phyloP scores from a whole-genome alignment of 2,797 vertebrate genomes.

The Oceanodroma leucorhoa region DNA sequence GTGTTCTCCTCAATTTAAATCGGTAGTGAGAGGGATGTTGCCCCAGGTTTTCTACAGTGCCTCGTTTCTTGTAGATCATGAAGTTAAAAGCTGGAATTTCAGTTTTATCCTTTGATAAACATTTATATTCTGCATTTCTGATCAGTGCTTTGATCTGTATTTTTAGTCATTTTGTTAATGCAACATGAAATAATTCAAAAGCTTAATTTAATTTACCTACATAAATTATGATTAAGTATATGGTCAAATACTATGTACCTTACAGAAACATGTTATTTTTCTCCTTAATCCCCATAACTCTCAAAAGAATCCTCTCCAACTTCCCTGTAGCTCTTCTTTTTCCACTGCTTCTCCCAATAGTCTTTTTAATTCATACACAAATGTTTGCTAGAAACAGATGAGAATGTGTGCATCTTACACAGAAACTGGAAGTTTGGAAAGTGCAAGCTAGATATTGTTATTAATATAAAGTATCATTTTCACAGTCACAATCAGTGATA shows the following conservation, averaged over 20 bases:
- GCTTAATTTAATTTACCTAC: background rate
- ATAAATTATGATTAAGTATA: background rate
- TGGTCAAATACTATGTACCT: background rate
- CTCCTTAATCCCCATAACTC: background rate
- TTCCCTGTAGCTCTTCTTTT: background rate
- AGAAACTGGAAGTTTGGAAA: background rate
- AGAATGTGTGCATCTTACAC: background rate
- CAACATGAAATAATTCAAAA: background rate
- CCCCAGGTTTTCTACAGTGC: background rate
- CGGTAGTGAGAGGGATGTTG: background rate
- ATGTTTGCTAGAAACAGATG: background rate
- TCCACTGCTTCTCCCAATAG: background rate
- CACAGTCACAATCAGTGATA: background rate
- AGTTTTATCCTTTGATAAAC: background rate
- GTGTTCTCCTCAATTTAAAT: background rate
- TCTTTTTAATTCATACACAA: background rate
- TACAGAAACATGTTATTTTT: background rate
- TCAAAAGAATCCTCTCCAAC: background rate
- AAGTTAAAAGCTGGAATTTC: background rate
- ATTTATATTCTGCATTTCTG: background rate
- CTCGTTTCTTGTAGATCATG: background rate
- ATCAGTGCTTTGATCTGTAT: background rate
- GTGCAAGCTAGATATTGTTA: background rate
- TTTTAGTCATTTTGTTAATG: background rate
- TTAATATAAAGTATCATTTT: background rate